Percentiles rank a stretch among this genome's conserved stretches.
These are phyloP conservation scores for Cyclophora punctaria DNA, from an alignment of 2,888 invertebrate genomes.

Conservation along the genomic window DNA sequence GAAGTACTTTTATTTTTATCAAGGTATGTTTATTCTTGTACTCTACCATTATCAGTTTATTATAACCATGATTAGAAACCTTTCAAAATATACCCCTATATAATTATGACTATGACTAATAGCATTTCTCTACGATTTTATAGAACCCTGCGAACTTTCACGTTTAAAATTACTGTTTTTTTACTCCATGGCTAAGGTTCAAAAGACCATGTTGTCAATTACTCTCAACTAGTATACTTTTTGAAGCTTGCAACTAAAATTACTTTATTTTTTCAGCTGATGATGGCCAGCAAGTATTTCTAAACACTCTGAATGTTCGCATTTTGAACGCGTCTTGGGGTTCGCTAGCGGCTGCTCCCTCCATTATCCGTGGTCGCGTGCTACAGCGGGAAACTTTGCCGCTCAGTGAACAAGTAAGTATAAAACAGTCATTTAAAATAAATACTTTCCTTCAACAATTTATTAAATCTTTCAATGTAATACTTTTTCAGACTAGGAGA, in stretches of 20 bases:
- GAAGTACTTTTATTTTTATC: conserved; percentile 87
- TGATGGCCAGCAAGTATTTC: conserved; percentile 94
- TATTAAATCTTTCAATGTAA: background rate
- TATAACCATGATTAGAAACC: too few relatives aligned
- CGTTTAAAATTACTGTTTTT: too few relatives aligned
- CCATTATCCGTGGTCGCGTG: conserved; percentile 81
- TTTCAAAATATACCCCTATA: too few relatives aligned
- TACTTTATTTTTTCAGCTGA: conserved; percentile 72
- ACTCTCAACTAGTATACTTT: too few relatives aligned
- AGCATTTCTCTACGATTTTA: too few relatives aligned
- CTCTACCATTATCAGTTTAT: too few relatives aligned
- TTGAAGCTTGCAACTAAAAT: too few relatives aligned
- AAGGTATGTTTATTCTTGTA: conserved; percentile 71
- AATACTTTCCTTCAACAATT: background rate
- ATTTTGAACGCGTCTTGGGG: conserved; percentile 93
- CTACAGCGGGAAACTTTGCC: conserved; percentile 91
- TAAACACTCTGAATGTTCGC: conserved; percentile 92
- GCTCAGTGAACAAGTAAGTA: conserved; percentile 78
- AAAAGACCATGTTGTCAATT: too few relatives aligned
- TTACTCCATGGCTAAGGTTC: too few relatives aligned
- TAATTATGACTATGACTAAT: too few relatives aligned
- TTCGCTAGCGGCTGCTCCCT: conserved; percentile 84
- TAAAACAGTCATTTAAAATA: background rate
- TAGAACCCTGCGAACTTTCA: too few relatives aligned
- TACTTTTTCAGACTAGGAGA: conserved; percentile 49